Conservation (phyloP, 1,140 invertebrate genomes). For the Oncopodura yosiiana region DNA sequence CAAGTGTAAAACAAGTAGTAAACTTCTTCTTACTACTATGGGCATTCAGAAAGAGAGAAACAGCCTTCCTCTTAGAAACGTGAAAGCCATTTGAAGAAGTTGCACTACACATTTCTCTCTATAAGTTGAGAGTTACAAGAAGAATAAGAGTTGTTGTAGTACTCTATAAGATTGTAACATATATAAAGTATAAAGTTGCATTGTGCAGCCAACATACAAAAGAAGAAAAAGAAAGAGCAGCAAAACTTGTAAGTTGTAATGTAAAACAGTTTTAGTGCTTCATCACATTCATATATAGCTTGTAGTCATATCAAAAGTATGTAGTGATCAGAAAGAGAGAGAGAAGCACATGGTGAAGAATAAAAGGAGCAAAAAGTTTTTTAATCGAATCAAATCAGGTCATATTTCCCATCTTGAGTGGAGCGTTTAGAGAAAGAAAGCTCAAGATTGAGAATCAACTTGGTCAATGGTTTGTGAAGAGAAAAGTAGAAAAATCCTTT, state of each 20-base stretch:
- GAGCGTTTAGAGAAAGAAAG: neutral
- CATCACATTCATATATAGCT: constrained; percentile 11
- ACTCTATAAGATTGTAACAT: too few relatives aligned
- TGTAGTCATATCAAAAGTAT: neutral
- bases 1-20: too few relatives aligned
- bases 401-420: constrained; percentile 7
- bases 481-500: too few relatives aligned
- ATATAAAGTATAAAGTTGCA: too few relatives aligned
- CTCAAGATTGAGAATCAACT: constrained; percentile 3
- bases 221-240: too few relatives aligned
- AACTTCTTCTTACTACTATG: too few relatives aligned
- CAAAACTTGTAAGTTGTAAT: neutral
- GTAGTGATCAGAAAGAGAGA: neutral
- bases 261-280: constrained; percentile 20
- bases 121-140: too few relatives aligned
- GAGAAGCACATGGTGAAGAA: constrained; percentile 11
- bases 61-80: too few relatives aligned
- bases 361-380: constrained; percentile 20
- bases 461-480: neutral
- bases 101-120: constrained; percentile 1
- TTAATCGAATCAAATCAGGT: constrained; percentile 22
- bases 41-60: too few relatives aligned
- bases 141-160: too few relatives aligned
- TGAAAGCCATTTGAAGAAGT: too few relatives aligned
- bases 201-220: too few relatives aligned